Percentiles rank a stretch among this genome's conserved stretches.
These are phyloP conservation scores for Lampropteryx suffumata DNA, from an alignment of 2,888 invertebrate species.

Conservation along the genomic window DNA sequence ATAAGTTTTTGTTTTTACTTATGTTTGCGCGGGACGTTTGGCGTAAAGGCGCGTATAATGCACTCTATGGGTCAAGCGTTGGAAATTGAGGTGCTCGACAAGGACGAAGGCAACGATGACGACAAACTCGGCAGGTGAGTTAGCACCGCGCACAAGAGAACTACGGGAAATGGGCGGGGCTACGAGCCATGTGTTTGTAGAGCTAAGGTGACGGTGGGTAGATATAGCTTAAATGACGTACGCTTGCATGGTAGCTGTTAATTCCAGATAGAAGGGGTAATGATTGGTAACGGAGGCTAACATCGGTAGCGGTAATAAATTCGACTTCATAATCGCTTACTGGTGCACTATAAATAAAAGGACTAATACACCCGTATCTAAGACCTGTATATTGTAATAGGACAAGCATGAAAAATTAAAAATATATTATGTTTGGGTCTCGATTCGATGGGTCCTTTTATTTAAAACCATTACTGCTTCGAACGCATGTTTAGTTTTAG, in stretches of 20 bases:
- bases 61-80: conserved; percentile 88
- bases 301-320: not conserved
- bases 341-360: conserved; percentile 7
- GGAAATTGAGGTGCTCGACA: conserved; percentile 91
- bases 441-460: conserved; percentile 15
- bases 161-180: conserved; percentile 22
- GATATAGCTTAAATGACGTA: conserved; percentile 12
- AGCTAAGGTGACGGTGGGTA: conserved; percentile 16
- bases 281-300: not conserved
- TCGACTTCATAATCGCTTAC: not conserved
- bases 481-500: conserved; percentile 24
- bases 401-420: not conserved
- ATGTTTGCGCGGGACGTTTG: conserved; percentile 76
- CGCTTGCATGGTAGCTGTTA: conserved; percentile 11
- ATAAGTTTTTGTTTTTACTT: conserved; percentile 75
- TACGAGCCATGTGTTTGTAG: too few relatives aligned
- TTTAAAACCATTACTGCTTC: conserved; percentile 29
- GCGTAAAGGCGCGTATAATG: conserved; percentile 80
- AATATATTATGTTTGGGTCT: too few relatives aligned
- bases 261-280: not conserved
- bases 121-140: conserved; percentile 94
- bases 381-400: not conserved
- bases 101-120: conserved; percentile 93
- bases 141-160: conserved; percentile 36
- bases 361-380: not conserved